phyloP scores from a whole-genome alignment of 2,888 invertebrate species.

The Stegophylla sp. region DNA sequence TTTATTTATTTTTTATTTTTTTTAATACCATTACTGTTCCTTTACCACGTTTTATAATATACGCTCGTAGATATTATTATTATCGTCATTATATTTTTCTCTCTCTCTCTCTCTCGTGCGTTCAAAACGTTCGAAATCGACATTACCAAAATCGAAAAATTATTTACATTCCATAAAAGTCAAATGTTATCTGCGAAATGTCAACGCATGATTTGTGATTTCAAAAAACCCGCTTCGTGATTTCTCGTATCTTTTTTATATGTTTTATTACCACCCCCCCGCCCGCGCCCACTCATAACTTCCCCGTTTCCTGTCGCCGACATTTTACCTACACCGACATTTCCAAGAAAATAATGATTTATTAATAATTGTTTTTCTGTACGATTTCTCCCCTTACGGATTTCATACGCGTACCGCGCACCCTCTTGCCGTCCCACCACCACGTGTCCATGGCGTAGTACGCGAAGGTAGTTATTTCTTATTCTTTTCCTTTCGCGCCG shows the following conservation, averaged over 20 bases:
- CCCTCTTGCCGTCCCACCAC: constrained; percentile 23
- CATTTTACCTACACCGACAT: constrained; percentile 58
- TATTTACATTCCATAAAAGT: constrained; percentile 59
- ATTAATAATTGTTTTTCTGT: constrained; percentile 59
- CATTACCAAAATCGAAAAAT: constrained; percentile 54
- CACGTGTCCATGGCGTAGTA: no score
- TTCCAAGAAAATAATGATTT: constrained; percentile 59
- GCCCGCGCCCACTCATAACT: constrained; percentile 15
- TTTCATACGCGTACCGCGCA: constrained; percentile 19
- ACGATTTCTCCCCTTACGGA: constrained; percentile 55
- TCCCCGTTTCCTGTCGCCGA: constrained; percentile 57
- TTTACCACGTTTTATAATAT: no score
- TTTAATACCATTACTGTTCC: no score
- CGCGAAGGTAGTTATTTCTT: constrained; percentile 28
- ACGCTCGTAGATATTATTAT: no score
- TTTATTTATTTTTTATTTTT: no score
- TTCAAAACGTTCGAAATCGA: constrained; percentile 13
- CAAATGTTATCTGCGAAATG: constrained; percentile 57
- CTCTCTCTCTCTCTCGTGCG: background rate
- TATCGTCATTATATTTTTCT: background rate
- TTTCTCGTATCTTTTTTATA: constrained; percentile 59
- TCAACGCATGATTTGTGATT: constrained; percentile 59
- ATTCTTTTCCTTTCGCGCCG: no score
- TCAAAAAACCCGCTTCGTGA: constrained; percentile 55
- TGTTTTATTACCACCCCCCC: constrained; percentile 57